phyloP scores from a whole-genome alignment of 2,888 invertebrate species.

The Caenorhabditis imperialis region DNA sequence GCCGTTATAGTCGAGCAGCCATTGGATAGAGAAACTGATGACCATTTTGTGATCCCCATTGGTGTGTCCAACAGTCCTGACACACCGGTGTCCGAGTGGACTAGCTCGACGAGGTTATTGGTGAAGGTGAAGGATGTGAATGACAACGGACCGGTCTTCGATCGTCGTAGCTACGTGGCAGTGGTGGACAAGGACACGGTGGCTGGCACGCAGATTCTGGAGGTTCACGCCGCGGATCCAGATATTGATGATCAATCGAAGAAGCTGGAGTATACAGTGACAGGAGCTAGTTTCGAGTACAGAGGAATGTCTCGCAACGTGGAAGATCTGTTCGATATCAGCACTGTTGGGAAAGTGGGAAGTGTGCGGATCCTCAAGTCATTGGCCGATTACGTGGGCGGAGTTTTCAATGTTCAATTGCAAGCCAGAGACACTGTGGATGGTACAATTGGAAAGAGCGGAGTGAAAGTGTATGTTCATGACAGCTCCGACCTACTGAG shows the following conservation, averaged over 20 bases:
- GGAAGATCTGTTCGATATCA: constrained; percentile 35
- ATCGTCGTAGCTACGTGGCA: constrained; percentile 13
- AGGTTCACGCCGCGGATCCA: constrained; percentile 35
- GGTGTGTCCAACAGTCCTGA: constrained; percentile 33
- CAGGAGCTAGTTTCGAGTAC: constrained; percentile 45
- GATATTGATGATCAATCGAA: constrained; percentile 27
- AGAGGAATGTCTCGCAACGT: constrained; percentile 49
- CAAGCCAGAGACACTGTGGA: constrained; percentile 44
- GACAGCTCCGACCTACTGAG: constrained; percentile 42
- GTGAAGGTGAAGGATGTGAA: constrained; percentile 46
- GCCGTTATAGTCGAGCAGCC: constrained; percentile 40
- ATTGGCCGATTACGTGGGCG: constrained; percentile 44
- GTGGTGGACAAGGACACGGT: constrained; percentile 46
- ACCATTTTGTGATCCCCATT: constrained; percentile 29
- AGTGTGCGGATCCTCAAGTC: constrained; percentile 11
- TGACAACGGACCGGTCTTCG: constrained; percentile 44
- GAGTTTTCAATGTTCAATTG: constrained; percentile 41
- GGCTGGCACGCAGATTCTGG: constrained; percentile 29
- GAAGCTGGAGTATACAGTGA: constrained; percentile 47
- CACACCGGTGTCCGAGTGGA: constrained; percentile 1
- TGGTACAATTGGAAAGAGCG: constrained; percentile 33
- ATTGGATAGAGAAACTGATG: constrained; percentile 32
- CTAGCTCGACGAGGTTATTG: constrained; percentile 2
- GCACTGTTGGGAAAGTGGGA: constrained; percentile 8
- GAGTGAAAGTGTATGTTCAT: constrained; percentile 41